These are phyloP conservation scores for Drosophila greeni DNA, from an alignment of 2,888 invertebrate genomes.

Conservation along the genomic window DNA sequence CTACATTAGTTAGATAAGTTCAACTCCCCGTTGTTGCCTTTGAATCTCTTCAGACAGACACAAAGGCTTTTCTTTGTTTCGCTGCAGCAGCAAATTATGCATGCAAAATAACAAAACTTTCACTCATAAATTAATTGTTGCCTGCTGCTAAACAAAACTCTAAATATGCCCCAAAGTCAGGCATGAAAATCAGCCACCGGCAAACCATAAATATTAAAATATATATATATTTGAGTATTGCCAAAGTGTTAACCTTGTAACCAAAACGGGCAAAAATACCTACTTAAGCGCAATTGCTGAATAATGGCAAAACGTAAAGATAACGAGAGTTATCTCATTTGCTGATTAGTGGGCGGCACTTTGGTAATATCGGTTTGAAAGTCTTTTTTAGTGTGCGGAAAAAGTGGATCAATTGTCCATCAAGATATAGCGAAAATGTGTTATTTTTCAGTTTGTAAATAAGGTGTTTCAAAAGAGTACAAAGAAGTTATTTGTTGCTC, in stretches of 20 bases:
- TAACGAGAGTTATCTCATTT: conserved; percentile 35
- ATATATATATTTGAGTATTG: conserved; percentile 18
- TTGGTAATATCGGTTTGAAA: conserved; percentile 18
- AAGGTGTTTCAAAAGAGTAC: conserved; percentile 2
- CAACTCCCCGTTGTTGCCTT: conserved; percentile 22
- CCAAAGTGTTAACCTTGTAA: conserved; percentile 53
- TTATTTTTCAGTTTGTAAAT: conserved; percentile 7
- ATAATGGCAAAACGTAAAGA: conserved; percentile 24
- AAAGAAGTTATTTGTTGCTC: neutral
- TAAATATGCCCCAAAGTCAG: conserved; percentile 49
- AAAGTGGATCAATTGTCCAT: conserved; percentile 39
- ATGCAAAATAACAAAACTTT: conserved; percentile 66
- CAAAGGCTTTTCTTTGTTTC: conserved; percentile 59
- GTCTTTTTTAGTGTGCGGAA: conserved; percentile 2
- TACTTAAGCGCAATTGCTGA: conserved; percentile 33
- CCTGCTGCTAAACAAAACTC: conserved; percentile 45
- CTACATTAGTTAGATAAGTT: conserved; percentile 26
- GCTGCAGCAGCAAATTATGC: conserved; percentile 45
- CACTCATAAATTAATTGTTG: conserved; percentile 72
- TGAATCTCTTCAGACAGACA: conserved; percentile 41
- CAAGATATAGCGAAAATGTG: conserved; percentile 9
- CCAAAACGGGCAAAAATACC: conserved; percentile 13
- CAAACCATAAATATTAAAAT: conserved; percentile 49
- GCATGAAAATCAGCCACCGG: conserved; percentile 37
- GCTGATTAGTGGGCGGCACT: conserved; percentile 31